Conservation (phyloP, 2,888 invertebrate genomes). For the Andrena camellia region DNA sequence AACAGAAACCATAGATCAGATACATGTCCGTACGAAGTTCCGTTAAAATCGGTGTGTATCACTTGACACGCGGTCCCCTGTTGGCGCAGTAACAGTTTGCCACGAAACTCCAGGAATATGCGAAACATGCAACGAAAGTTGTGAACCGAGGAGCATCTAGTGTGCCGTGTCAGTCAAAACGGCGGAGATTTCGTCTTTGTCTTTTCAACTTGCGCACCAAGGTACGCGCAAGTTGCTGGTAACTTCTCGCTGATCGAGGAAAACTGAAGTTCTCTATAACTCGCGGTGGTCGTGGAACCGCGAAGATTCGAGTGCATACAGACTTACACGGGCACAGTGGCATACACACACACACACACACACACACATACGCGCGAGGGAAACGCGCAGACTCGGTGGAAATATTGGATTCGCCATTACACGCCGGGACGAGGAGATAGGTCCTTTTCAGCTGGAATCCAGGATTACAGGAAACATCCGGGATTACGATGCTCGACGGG, state of each 20-base stretch:
- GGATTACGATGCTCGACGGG: conserved; percentile 69
- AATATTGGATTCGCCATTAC: conserved; percentile 71
- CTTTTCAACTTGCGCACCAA: conserved; percentile 15
- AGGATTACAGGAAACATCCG: conserved; percentile 71
- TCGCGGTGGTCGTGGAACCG: conserved; percentile 49
- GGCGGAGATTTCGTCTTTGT: conserved; percentile 43
- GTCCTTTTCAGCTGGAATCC: conserved; percentile 54
- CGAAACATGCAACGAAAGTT: too few species aligned
- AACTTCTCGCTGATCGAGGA: conserved; percentile 79
- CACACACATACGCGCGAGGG: conserved; percentile 46
- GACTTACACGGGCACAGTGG: conserved; percentile 18
- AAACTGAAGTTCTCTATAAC: conserved; percentile 75
- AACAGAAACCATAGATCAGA: too few species aligned
- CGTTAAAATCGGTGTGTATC: too few species aligned
- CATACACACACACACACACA: conserved; percentile 18
- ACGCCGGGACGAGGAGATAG: conserved; percentile 30
- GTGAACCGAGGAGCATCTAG: too few species aligned
- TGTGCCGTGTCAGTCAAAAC: conserved; percentile 2
- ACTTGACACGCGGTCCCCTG: too few species aligned
- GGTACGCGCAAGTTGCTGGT: conserved; percentile 61
- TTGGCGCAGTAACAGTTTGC: too few species aligned
- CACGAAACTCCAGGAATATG: too few species aligned
- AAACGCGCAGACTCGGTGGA: conserved; percentile 48
- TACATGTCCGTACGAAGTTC: too few species aligned
- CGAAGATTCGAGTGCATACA: conserved; percentile 25